Evolutionary conservation across 2,888 invertebrate species (phyloP).

Genomic region (Chaetogeoica ovagalla): DNA sequence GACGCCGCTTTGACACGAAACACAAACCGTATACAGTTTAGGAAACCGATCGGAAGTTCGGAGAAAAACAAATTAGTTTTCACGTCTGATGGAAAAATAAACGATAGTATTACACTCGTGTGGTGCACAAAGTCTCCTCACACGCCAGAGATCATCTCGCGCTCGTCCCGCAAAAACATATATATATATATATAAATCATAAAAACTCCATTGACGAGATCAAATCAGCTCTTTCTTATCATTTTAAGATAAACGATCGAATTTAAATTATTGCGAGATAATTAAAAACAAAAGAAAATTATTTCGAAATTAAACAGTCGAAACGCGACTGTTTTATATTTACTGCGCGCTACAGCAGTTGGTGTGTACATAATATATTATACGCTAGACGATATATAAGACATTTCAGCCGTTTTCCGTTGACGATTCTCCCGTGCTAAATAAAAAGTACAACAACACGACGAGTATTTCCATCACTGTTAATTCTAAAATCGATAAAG

Average conservation of each 20-base stretch:
- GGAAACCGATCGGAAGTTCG: slow-evolving; percentile 39
- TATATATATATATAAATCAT: too few species aligned
- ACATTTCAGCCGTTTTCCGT: not conserved
- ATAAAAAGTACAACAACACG: slow-evolving; percentile 19
- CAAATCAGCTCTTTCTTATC: too few species aligned
- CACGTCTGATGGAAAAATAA: slow-evolving; percentile 17
- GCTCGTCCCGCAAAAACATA: not conserved
- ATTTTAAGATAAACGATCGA: too few species aligned
- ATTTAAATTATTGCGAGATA: too few species aligned
- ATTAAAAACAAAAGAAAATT: too few species aligned
- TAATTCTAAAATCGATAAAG: slow-evolving; percentile 49
- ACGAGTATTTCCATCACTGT: slow-evolving; percentile 25
- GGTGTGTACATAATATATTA: too few species aligned
- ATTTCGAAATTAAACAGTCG: too few species aligned
- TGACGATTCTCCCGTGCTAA: slow-evolving; percentile 23
- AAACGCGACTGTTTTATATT: not conserved
- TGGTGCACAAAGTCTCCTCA: not conserved
- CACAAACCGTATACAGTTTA: slow-evolving; percentile 12
- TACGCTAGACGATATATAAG: too few species aligned
- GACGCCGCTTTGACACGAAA: slow-evolving; percentile 32
- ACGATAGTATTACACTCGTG: slow-evolving; percentile 25
- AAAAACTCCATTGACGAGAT: too few species aligned
- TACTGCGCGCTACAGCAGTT: not conserved
- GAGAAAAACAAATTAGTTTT: slow-evolving; percentile 47
- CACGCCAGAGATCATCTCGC: slow-evolving; percentile 6